These are phyloP conservation scores for Prunella fulvescens DNA, from an alignment of 2,113 vertebrate genomes.

Conservation along the genomic window DNA sequence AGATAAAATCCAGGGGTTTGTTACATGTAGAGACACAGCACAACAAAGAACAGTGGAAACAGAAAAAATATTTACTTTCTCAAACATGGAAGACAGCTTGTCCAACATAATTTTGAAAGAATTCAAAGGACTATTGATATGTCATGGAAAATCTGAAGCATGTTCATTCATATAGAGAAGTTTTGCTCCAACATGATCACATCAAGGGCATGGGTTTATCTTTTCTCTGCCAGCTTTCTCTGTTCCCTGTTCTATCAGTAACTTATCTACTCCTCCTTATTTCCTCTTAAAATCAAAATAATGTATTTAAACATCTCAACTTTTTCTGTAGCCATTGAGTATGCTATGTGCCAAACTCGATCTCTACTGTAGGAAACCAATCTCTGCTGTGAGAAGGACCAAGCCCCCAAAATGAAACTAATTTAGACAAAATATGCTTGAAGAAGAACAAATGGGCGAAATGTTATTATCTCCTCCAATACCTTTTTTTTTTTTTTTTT, in stretches of 20 bases:
- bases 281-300: background rate
- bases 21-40: background rate
- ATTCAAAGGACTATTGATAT: background rate
- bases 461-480: background rate
- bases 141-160: background rate
- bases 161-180: background rate
- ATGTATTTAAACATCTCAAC: background rate
- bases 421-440: background rate
- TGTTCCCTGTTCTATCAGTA: background rate
- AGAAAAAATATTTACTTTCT: background rate
- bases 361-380: background rate
- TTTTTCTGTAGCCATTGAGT: background rate
- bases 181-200: constrained; percentile 3
- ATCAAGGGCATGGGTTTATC: background rate
- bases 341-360: background rate
- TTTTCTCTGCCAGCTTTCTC: background rate
- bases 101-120: constrained; percentile 5
- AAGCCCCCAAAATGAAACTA: background rate
- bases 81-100: background rate
- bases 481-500: background rate
- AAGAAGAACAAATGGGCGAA: background rate
- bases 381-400: background rate
- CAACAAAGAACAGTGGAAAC: background rate
- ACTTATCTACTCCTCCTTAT: background rate
- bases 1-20: background rate